These are phyloP conservation scores for Litoditis marina DNA, from an alignment of 2,888 invertebrate genomes.

Conservation along the genomic window DNA sequence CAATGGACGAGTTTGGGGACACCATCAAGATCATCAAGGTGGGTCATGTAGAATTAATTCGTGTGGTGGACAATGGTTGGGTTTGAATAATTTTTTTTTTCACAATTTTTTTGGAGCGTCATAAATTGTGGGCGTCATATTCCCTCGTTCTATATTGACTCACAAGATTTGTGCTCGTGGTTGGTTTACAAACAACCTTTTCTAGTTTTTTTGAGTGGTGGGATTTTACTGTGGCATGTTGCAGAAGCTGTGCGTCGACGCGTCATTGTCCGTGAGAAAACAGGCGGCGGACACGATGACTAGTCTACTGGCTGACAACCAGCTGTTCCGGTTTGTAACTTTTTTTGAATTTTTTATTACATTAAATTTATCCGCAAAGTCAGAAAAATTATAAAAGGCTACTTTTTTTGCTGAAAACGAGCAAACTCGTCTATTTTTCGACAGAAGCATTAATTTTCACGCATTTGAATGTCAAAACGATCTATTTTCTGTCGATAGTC, in stretches of 20 bases:
- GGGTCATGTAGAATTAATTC: no score
- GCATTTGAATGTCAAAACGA: no score
- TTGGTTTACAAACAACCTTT: no score
- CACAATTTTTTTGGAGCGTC: not conserved
- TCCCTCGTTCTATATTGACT: no score
- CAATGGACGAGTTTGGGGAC: not conserved
- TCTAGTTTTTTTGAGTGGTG: not conserved
- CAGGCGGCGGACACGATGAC: conserved; percentile 67
- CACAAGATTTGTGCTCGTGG: no score
- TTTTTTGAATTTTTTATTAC: conserved; percentile 25
- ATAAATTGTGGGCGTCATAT: no score
- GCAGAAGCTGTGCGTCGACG: conserved; percentile 61
- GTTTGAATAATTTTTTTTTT: not conserved
- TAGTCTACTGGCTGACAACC: conserved; percentile 64
- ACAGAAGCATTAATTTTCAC: no score
- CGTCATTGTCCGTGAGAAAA: conserved; percentile 66
- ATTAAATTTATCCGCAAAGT: no score
- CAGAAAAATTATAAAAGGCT: not conserved
- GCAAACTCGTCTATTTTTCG: no score
- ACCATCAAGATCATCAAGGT: conserved; percentile 12
- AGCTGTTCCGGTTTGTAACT: conserved; percentile 63
- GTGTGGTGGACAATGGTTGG: not conserved
- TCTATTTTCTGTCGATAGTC: no score
- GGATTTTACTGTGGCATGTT: not conserved
- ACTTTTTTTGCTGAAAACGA: no score